These are phyloP conservation scores for Meles meles DNA, from an alignment of 2,113 vertebrate genomes.

Conservation along the genomic window DNA sequence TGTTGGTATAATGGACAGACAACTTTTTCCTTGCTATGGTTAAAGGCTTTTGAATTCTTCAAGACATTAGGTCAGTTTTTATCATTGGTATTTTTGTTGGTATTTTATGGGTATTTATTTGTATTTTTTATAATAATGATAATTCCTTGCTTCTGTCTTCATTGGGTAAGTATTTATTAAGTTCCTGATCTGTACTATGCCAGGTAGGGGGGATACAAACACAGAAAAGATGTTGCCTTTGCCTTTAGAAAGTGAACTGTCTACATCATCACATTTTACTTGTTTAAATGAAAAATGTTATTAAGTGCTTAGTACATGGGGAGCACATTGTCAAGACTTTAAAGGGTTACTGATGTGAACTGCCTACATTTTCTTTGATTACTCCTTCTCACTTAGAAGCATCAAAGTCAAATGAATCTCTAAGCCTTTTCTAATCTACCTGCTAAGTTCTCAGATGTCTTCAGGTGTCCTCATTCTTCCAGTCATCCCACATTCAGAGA, in stretches of 20 bases:
- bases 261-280: not conserved
- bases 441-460: not conserved
- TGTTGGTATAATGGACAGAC: not conserved
- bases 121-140: not conserved
- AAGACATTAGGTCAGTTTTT: not conserved
- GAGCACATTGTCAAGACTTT: not conserved
- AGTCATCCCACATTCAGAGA: not conserved
- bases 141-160: not conserved
- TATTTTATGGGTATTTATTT: not conserved
- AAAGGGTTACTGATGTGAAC: not conserved
- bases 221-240: not conserved
- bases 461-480: not conserved
- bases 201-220: not conserved
- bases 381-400: not conserved
- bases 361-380: not conserved
- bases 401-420: not conserved
- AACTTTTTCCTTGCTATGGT: not conserved
- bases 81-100: not conserved
- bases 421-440: not conserved
- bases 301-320: not conserved
- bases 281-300: not conserved
- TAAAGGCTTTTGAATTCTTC: not conserved
- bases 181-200: not conserved
- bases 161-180: not conserved
- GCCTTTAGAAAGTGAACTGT: not conserved